phyloP scores from a whole-genome alignment of 2,888 invertebrate species.

The Tiliacea citrago region DNA sequence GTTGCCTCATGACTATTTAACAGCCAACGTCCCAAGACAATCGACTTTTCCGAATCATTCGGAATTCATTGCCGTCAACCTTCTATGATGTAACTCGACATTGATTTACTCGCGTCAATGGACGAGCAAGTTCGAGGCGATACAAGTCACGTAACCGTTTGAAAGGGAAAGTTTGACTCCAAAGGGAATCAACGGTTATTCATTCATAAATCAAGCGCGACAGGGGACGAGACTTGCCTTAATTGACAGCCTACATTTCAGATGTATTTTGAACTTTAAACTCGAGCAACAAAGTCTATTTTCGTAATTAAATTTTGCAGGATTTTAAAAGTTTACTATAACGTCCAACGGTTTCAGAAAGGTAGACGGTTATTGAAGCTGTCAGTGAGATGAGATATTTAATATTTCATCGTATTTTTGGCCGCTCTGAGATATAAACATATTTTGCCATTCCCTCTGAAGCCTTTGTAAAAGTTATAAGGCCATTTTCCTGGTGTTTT shows the following conservation, averaged over 20 bases:
- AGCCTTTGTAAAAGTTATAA: slow-evolving; percentile 48
- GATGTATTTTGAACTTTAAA: slow-evolving; percentile 58
- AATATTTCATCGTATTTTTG: slow-evolving; percentile 60
- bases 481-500: slow-evolving; percentile 46
- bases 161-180: slow-evolving; percentile 77
- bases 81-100: slow-evolving; percentile 59
- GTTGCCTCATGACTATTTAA: slow-evolving; percentile 74
- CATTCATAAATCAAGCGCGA: slow-evolving; percentile 76
- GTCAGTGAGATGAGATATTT: slow-evolving; percentile 56
- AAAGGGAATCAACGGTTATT: slow-evolving; percentile 72
- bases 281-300: slow-evolving; percentile 48
- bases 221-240: slow-evolving; percentile 63
- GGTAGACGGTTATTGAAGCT: slow-evolving; percentile 51
- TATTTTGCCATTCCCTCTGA: slow-evolving; percentile 52
- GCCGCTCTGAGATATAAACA: slow-evolving; percentile 33
- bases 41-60: slow-evolving; percentile 63
- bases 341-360: slow-evolving; percentile 43
- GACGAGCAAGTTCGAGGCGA: slow-evolving; percentile 58
- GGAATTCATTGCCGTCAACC: slow-evolving; percentile 65
- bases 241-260: slow-evolving; percentile 52
- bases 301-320: slow-evolving; percentile 26
- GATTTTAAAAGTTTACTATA: slow-evolving; percentile 52
- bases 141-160: slow-evolving; percentile 70
- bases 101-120: slow-evolving; percentile 68
- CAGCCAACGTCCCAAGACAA: slow-evolving; percentile 64